Base-by-base conservation (phyloP, 1,140 invertebrate genomes). In the Leucophenga varia region DNA sequence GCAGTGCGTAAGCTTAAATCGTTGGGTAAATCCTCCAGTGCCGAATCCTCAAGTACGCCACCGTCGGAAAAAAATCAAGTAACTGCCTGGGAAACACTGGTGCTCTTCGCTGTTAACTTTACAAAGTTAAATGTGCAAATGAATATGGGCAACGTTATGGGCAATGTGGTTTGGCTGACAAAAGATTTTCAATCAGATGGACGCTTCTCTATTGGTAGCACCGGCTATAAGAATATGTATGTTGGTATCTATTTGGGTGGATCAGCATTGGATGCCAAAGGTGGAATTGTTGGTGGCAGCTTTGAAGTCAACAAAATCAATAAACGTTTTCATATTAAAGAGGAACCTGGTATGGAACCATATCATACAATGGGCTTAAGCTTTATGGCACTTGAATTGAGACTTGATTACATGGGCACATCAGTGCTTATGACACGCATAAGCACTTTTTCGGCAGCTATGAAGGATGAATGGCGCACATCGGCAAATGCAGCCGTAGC, bases 121-220 rank as follows among this genome's bases (percentile, higher is more conserved):
- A 95, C 93, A 3, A 87, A 90, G 57, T 79, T 98, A 17, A 95
- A 97, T 76, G 90, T 98, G 13, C 92, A 96, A 63, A 97, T 98
- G 90, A 97, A 97, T 76, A 98, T 98, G 92, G 93, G 94, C 14
- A 98, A 97, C 73, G 94, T 97, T 1, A 97, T 97, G 91, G 95
- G 95, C 16, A 97, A 97, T 73, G 94, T 96, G 25, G 83, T 75
- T 4, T 97, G 93, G 93, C 82, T 92, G 68, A 94, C 91, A 2
- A 89, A 90, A 72, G 90, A 93, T 61, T 91, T 95, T 64, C 84
- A 87, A 68, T 93, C 89, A 2, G 89, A 95, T 65, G 95, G 94
- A 0, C 83, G 93, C 28, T 78, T 97, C 6, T 93, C 91, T 21
- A 96, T 97, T 59, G 92, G 93, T 51, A 96, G 93, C 71, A 91